Evolutionary conservation across 2,888 invertebrate genomes (phyloP), one percentile per base, ranked within the genome.

Genomic region (Apodemia zela): DNA sequence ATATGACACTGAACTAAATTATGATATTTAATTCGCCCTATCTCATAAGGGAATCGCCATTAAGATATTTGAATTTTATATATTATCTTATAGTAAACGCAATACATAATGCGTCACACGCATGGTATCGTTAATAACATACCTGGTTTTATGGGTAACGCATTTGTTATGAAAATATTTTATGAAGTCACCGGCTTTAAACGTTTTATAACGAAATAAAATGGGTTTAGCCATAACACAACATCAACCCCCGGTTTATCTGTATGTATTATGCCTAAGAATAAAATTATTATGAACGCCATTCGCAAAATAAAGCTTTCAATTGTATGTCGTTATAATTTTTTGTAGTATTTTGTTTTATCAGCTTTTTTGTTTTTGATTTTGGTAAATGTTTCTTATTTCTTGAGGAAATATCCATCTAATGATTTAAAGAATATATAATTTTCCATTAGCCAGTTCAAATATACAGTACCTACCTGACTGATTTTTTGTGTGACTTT

Each of bases 141-240:
- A 58, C 47, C 67, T 60, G 60, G 63, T 76, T 82, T 79, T 76
- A 79, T 73, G 78, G 70, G 69, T 73, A 71, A 75, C 78, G 74
- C 79, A 86, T 87, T 87, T 84, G 87, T 85, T 84, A 79, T 81
- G 80, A 81, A 80, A 81, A 82, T 79, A 80, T 82, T 84, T 82
- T 80, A 82, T 77, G 74, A 71, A 75, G 72, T 76, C 72, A 66
- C 67, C 66, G 71, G 74, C 78, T 77, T 82, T 81, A 79, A 83
- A 76, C 65, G 70, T 69, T 77, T 77, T 78, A 76, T 72, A 70
- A 66, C 68, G 66, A 29, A 64, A 65, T 67, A 69, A 65, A 69
- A 66, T 25, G 38, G 33, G 45, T 66, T 60, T 45, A 59, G 47
- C 21, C 33, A 63, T 49, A 47, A 58, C 62, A 58, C 58, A 35